phyloP scores from a whole-genome alignment of 2,797 vertebrate species.

The Euthynnus affinis region DNA sequence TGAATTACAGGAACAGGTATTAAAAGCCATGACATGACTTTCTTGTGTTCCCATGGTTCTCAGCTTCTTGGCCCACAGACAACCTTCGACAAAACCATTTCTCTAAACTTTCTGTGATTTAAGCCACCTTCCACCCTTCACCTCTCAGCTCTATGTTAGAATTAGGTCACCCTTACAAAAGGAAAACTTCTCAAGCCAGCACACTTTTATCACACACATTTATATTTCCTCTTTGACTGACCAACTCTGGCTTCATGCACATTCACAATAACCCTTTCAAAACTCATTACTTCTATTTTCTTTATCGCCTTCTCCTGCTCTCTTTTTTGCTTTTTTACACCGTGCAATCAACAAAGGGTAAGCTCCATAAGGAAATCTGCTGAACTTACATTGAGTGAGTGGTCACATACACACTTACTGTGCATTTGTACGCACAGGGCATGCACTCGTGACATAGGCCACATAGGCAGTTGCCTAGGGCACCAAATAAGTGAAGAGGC shows the following conservation, averaged over 20 bases:
- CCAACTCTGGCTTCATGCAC: slow-evolving; percentile 13
- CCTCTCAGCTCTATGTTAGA: slow-evolving; percentile 33
- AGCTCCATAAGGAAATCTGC: slow-evolving; percentile 17
- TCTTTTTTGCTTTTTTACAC: not conserved
- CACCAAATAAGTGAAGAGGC: too few relatives aligned
- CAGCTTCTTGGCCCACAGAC: slow-evolving; percentile 14
- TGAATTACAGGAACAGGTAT: slow-evolving; percentile 37
- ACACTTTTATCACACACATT: slow-evolving; percentile 31
- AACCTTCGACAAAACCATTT: slow-evolving; percentile 6
- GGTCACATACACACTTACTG: not conserved
- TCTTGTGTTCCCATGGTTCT: slow-evolving; percentile 29
- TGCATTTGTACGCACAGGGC: too few relatives aligned
- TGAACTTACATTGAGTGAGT: slow-evolving; percentile 26
- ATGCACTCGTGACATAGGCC: too few relatives aligned
- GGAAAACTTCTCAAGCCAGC: slow-evolving; percentile 24
- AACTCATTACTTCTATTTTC: slow-evolving; percentile 29
- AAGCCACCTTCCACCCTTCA: slow-evolving; percentile 25
- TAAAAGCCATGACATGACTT: slow-evolving; percentile 17
- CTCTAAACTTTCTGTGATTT: slow-evolving; percentile 10
- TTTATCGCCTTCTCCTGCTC: not conserved
- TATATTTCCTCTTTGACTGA: slow-evolving; percentile 35
- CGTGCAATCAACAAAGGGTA: slow-evolving; percentile 29
- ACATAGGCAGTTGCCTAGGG: too few relatives aligned
- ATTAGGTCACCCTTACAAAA: slow-evolving; percentile 22
- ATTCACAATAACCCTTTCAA: slow-evolving; percentile 29